Evolutionary conservation across 2,888 invertebrate genomes (phyloP), one percentile per base, ranked within the genome.

Genomic region (Camponotus fellah): DNA sequence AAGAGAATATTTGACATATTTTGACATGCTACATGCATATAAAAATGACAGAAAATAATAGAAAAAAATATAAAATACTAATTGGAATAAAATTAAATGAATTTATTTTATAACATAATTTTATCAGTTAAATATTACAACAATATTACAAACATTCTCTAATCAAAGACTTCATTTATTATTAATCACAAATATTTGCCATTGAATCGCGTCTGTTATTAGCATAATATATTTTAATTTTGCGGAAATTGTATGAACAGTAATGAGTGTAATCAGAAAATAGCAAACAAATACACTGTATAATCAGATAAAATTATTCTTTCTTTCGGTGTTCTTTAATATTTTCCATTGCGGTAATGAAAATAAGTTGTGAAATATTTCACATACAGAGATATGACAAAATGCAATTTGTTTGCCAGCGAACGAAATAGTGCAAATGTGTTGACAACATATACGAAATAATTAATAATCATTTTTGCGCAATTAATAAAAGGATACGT

Each of bases 31-130:
- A 40, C 8, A 46, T 8, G 53, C 53, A n/a, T n/a, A 53, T 53
- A 53, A 53, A 53, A 46, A 46, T 46, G 17, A 46, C 5, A 17
- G 17, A 5, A 49, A 53, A 53, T n/a, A n/a, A 53, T 53, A 53
- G 49, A n/a, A 53, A n/a, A 77, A 53, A n/a, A 40, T 66, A 1
- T 17, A 40, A 12, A 17, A 53, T 8, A 0, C 6, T 76, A 65
- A 49, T 75, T 76, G 26, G 21, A 66, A 76, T 53, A n/a, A 65
- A 53, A 37, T 26, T 12, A 46, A 46, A 46, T 46, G 26, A 26
- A 46, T 46, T 66, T 53, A 49, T 46, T 14, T 60, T 6, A 32
- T 8, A n/a, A n/a, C 8, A 2, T 53, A 2, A n/a, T 53, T 53
- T n/a, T 17, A 49, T n/a, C 8, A 53, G 8, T n/a, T 53, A n/a